Conservation (phyloP, 2,113 vertebrate genomes). For the Petaurus breviceps region DNA sequence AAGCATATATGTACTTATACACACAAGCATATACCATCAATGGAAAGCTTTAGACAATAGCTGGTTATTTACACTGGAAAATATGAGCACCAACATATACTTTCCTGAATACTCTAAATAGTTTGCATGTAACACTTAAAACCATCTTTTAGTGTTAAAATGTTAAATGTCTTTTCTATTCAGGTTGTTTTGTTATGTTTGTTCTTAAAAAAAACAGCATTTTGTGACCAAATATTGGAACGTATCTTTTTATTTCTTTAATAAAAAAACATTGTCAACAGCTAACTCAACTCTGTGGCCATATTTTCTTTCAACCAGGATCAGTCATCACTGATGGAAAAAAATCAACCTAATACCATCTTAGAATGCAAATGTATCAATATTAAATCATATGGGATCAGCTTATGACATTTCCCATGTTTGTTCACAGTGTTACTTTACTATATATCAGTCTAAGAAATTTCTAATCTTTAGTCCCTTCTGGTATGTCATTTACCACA, state of each 20-base stretch:
- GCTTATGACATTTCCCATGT: background rate
- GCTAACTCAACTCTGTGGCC: background rate
- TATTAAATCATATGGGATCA: background rate
- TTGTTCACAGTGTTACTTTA: constrained; percentile 20
- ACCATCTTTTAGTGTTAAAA: constrained; percentile 39
- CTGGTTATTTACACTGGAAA: background rate
- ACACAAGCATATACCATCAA: background rate
- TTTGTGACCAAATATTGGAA: constrained; percentile 24
- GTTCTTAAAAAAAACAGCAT: background rate
- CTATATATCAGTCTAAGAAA: background rate
- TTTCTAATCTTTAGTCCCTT: background rate
- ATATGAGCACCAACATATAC: constrained; percentile 12
- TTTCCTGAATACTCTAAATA: constrained; percentile 44
- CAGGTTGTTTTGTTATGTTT: constrained; percentile 20
- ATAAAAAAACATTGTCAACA: background rate
- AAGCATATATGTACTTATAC: background rate
- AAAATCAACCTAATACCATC: constrained; percentile 27
- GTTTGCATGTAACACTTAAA: constrained; percentile 26
- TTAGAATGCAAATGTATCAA: background rate
- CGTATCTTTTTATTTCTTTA: constrained; percentile 1
- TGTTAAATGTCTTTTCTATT: constrained; percentile 38
- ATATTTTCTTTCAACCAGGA: constrained; percentile 21
- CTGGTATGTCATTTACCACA: background rate
- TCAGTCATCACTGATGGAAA: background rate
- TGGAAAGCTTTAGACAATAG: constrained; percentile 22